Evolutionary conservation across 2,797 vertebrate genomes (phyloP).

Genomic region (Pachyuromys duprasi): DNA sequence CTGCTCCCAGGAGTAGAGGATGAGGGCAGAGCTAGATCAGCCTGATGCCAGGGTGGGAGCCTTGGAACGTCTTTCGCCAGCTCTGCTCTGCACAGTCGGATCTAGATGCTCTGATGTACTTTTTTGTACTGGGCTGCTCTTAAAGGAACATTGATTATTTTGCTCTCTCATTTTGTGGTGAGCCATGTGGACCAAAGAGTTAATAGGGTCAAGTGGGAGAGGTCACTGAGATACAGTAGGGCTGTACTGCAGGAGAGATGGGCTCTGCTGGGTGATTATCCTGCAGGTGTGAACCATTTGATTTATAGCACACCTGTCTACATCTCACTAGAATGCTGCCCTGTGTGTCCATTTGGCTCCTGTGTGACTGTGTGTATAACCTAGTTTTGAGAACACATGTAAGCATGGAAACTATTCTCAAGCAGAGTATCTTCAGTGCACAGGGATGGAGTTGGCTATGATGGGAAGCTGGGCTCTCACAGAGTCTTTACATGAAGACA

Average conservation of each 20-base stretch:
- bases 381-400: constrained; percentile 41
- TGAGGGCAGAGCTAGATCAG: constrained; percentile 61
- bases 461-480: constrained; percentile 53
- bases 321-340: constrained; percentile 53
- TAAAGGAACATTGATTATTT: constrained; percentile 66
- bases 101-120: constrained; percentile 68
- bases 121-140: constrained; percentile 67
- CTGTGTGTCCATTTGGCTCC: constrained; percentile 18
- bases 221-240: constrained; percentile 5
- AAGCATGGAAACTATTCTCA: constrained; percentile 39
- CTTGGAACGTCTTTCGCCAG: constrained; percentile 57
- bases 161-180: constrained; percentile 62
- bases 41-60: constrained; percentile 35
- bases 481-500: constrained; percentile 61
- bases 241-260: constrained; percentile 68
- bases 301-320: constrained; percentile 66
- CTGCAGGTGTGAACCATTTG: constrained; percentile 69
- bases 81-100: constrained; percentile 55
- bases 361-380: not conserved
- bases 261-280: constrained; percentile 65
- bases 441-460: constrained; percentile 59
- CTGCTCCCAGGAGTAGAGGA: constrained; percentile 72
- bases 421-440: not conserved
- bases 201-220: constrained; percentile 70
- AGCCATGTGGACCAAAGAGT: constrained; percentile 69